Evolutionary conservation across 2,113 vertebrate species (phyloP), one percentile per base, ranked within the genome.

Genomic region (Junco hyemalis): DNA sequence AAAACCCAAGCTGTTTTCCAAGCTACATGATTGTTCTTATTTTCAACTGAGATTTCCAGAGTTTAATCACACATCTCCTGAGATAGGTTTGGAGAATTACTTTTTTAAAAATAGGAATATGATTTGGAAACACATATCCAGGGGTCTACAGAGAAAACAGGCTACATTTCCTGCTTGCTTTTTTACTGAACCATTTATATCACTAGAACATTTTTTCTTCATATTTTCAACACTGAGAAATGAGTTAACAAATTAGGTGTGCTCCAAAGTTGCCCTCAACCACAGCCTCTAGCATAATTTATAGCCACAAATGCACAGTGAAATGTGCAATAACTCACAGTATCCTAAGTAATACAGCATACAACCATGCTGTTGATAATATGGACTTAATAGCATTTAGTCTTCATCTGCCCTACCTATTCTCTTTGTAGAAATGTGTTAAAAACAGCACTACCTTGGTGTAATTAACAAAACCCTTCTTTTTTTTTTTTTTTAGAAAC

Each of bases 61-160:
- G 42, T 90, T 96, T 80, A 92, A 93, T 94, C 80, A 96, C 38
- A 96, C 8, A 5, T 86, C 73, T 84, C 50, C 72, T 64, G 86
- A 91, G 57, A 86, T 63, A 68, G 19, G 71, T 89, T 45, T 64
- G 48, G 54, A 95, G 44, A 96, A 77, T 93, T 89, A 79, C 28
- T 86, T 74, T 89, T 94, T 92, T 16, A 92, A 97, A 95, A 95
- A 92, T 69, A 85, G 72, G 54, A 95, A 22, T 94, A 72, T 87
- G 82, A 95, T 96, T 96, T 96, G 76, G 56, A 97, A 97, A 92
- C 76, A 86, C 5, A 65, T 88, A 93, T 92, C 88, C 71, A 85
- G 31, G 36, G 26, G 28, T 86, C 90, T 45, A 74, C 38, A 88
- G 56, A 94, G 80, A 60, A 96, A 95, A 44, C 38, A 65, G 79